A percentile compares a stretch with the other conserved stretches of the same genome.
Conservation (phyloP, 2,888 invertebrate genomes). For the Azorinus chamasolen region DNA sequence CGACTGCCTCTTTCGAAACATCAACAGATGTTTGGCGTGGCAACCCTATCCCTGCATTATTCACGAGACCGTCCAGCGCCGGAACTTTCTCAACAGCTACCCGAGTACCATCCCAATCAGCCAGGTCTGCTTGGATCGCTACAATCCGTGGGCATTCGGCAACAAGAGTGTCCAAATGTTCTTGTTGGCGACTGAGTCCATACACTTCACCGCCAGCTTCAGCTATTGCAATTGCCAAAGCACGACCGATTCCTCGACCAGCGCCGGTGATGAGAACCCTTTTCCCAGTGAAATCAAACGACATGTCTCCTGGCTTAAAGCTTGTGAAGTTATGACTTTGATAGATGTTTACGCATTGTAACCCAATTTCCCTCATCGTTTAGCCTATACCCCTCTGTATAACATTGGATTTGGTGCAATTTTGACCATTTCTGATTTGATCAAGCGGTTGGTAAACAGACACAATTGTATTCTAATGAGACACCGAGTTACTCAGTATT, state of each 20-base stretch:
- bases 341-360: too few species aligned
- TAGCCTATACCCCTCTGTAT: too few species aligned
- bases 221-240: conserved; percentile 90
- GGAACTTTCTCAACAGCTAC: conserved; percentile 89
- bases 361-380: too few species aligned
- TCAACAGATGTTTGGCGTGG: conserved; percentile 91
- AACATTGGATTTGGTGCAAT: too few species aligned
- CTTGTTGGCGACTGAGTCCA: conserved; percentile 91
- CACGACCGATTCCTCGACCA: conserved; percentile 94
- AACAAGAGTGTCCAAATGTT: conserved; percentile 90
- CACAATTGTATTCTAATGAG: too few species aligned
- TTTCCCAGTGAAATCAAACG: conserved; percentile 88
- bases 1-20: conserved; percentile 90
- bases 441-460: too few species aligned
- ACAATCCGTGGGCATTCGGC: conserved; percentile 64
- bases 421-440: too few species aligned
- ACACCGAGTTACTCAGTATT: too few species aligned
- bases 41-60: conserved; percentile 94
- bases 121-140: conserved; percentile 90
- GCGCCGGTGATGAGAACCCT: conserved; percentile 95
- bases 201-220: conserved; percentile 92
- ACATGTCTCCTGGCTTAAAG: conserved; percentile 25
- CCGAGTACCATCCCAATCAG: conserved; percentile 92
- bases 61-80: conserved; percentile 93
- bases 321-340: too few species aligned